Evolutionary conservation across 1,140 invertebrate genomes (phyloP), one percentile per base, ranked within the genome.

Genomic region (Drosophila malerkotliana): DNA sequence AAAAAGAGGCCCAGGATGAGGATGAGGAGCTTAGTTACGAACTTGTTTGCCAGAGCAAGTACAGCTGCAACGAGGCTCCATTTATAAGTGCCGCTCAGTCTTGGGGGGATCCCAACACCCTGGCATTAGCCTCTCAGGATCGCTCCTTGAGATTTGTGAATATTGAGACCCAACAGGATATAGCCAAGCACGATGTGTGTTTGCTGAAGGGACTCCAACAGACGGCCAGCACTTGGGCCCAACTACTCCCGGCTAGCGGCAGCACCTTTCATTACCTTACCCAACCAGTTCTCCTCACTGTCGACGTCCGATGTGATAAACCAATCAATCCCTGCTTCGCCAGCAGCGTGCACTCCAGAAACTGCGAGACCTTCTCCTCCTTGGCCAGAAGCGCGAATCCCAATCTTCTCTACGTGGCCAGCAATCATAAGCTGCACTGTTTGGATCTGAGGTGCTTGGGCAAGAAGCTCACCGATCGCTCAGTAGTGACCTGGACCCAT

Each of bases 401-500:
- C 0, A 32, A 88, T 59, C 68, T 83, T 0, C n/a, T 88, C 1
- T 88, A 88, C 18, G 76, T 88, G 68, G 83, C 67, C 14, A 88
- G 84, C 21, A 88, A 83, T 44, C 83, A 88, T 45, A 88, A 79
- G 9, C 24, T 88, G 8, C 83, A 88, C 59, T 88, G 79, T 6
- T 49, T 88, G 44, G 83, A 88, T 9, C 49, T 77, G 24, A 62
- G 83, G 0, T 79, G 68, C 28, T 14, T 88, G 58, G 83, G 83
- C 32, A 73, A 68, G 14, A 77, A 74, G 32, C 14, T 88, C 1
- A 7, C 53, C 4, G 83, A 88, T 58, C 83, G 83, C 2, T 24
- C 83, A 0, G 72, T 88, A 0, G 76, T 88, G 4, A 77, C 83
- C 1, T 88, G 83, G 83, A 88, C 83, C 2, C 83, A 88, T 77